phyloP scores from a whole-genome alignment of 2,888 invertebrate genomes.

The Drosophila multiciliata region DNA sequence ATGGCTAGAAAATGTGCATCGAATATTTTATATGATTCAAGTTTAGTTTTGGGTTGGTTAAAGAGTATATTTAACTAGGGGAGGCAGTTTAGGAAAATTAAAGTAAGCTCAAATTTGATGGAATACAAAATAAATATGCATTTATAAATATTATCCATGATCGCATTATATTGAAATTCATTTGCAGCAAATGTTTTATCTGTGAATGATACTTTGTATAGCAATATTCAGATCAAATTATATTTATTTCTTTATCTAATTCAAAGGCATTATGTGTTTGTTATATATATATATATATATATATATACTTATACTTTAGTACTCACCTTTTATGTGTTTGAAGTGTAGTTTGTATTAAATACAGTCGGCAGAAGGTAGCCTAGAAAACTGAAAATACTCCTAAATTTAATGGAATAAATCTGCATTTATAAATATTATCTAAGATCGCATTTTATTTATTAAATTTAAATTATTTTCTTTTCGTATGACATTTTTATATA shows the following conservation, averaged over 20 bases:
- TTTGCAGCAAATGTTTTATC: not conserved
- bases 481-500: not conserved
- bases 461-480: no score
- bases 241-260: not conserved
- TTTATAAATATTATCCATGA: not conserved
- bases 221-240: not conserved
- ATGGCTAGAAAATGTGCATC: not conserved
- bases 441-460: no score
- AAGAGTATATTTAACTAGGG: not conserved
- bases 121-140: not conserved
- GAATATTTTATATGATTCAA: not conserved
- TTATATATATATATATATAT: no score
- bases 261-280: not conserved
- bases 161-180: not conserved
- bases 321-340: no score
- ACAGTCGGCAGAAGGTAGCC: no score
- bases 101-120: no score
- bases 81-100: not conserved
- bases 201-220: not conserved
- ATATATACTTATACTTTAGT: no score
- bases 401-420: no score
- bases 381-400: no score
- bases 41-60: not conserved
- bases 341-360: no score
- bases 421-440: no score